Conservation (phyloP, 2,797 vertebrate species). For the Mastacembelus armatus region DNA sequence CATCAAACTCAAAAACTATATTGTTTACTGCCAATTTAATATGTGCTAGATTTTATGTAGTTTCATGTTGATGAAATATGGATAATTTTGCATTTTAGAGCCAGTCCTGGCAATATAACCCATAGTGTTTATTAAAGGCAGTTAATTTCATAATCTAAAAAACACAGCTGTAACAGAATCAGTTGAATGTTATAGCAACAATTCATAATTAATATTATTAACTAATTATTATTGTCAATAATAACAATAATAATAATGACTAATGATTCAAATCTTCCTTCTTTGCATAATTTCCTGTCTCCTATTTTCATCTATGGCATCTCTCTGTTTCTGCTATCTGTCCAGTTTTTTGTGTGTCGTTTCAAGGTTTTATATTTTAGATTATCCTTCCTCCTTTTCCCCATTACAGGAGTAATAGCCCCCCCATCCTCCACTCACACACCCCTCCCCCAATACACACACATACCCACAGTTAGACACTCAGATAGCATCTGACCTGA, state of each 20-base stretch:
- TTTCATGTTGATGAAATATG: too few relatives aligned
- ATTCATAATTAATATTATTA: too few relatives aligned
- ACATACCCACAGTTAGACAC: constrained; percentile 44
- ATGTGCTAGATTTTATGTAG: too few relatives aligned
- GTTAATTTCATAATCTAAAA: too few relatives aligned
- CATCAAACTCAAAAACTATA: too few relatives aligned
- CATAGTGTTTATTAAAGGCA: too few relatives aligned
- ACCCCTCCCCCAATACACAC: constrained; percentile 19
- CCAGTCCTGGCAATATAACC: not conserved
- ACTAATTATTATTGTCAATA: too few relatives aligned
- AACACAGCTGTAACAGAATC: not conserved
- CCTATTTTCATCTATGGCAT: not conserved
- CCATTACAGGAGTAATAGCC: constrained; percentile 56
- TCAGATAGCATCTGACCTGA: constrained; percentile 93
- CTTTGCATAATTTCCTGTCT: too few relatives aligned
- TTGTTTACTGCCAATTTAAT: too few relatives aligned
- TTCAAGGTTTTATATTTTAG: constrained; percentile 64
- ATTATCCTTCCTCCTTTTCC: constrained; percentile 55
- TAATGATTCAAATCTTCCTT: too few relatives aligned
- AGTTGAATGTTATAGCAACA: too few relatives aligned
- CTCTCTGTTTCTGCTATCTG: constrained; percentile 8
- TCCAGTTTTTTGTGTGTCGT: constrained; percentile 51
- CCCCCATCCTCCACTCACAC: constrained; percentile 42
- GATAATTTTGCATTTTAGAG: not conserved
- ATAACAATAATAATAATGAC: too few relatives aligned